Percentiles rank a stretch among this genome's conserved stretches.
Evolutionary conservation across 2,113 vertebrate species (phyloP).

Genomic region (Lethenteron camtschaticum): DNA sequence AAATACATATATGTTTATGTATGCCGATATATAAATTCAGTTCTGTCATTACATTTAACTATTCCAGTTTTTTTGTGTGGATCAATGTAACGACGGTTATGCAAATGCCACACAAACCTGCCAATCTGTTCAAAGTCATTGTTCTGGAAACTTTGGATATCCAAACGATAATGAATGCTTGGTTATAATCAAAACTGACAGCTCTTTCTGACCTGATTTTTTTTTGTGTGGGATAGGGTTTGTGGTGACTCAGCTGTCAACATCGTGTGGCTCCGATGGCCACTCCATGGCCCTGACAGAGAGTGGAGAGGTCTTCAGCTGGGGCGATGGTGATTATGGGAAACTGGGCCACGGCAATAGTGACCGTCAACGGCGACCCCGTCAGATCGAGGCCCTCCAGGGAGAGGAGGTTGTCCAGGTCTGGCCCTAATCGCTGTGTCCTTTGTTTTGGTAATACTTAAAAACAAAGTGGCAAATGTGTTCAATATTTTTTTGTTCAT

Average conservation of each 20-base stretch:
- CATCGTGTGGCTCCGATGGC: constrained; percentile 45
- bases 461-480: not conserved
- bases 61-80: no score
- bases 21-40: no score
- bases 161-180: no score
- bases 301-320: constrained; percentile 47
- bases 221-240: constrained; percentile 22
- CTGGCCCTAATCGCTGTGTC: not conserved
- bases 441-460: not conserved
- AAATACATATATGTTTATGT: no score
- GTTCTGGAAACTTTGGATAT: no score
- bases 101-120: no score
- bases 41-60: no score
- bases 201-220: no score
- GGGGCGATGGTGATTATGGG: constrained; percentile 50
- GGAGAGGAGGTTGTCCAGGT: constrained; percentile 54
- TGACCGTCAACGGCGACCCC: constrained; percentile 33
- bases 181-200: no score
- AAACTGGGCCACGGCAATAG: constrained; percentile 47
- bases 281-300: constrained; percentile 50
- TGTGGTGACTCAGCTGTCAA: constrained; percentile 46
- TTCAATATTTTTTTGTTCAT: not conserved
- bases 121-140: no score
- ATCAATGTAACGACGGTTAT: no score
- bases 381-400: constrained; percentile 44